Conservation (phyloP, 2,113 vertebrate species). For the Lycaon pictus region DNA sequence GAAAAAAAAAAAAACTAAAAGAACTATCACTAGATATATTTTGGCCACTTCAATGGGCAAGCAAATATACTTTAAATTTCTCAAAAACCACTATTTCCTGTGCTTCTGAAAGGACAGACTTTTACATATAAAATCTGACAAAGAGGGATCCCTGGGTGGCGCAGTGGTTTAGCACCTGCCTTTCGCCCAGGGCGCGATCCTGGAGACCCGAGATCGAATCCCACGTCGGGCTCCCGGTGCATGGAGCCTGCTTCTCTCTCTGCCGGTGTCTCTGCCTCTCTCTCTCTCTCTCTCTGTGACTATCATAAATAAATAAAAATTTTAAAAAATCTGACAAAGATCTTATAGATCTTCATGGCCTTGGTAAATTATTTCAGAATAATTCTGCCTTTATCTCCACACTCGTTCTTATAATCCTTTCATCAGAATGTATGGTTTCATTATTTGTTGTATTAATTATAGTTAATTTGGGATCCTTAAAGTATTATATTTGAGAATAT, state of each 20-base stretch:
- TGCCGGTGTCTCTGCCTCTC: too few relatives aligned
- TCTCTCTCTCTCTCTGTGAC: too few relatives aligned
- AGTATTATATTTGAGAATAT: neutral
- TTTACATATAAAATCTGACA: neutral
- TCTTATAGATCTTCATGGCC: neutral
- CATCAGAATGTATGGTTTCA: neutral
- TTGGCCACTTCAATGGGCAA: neutral
- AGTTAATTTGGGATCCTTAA: slow-evolving; percentile 10
- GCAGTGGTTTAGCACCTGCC: too few relatives aligned
- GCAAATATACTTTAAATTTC: neutral
- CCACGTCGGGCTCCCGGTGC: too few relatives aligned
- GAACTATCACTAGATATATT: neutral
- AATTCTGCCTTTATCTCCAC: neutral
- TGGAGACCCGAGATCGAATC: too few relatives aligned
- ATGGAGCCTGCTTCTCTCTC: too few relatives aligned
- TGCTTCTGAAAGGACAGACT: neutral
- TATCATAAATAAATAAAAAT: too few relatives aligned
- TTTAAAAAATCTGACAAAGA: neutral
- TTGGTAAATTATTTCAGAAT: neutral
- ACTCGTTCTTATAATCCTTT: neutral
- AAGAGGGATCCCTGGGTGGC: neutral
- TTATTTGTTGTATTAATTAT: slow-evolving; percentile 17
- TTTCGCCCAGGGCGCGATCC: too few relatives aligned
- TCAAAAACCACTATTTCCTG: neutral
- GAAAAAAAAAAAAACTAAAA: neutral